A percentile compares a stretch with the other conserved stretches of the same genome.
Conservation (phyloP, 1,140 invertebrate species). For the Ceratina japonica region DNA sequence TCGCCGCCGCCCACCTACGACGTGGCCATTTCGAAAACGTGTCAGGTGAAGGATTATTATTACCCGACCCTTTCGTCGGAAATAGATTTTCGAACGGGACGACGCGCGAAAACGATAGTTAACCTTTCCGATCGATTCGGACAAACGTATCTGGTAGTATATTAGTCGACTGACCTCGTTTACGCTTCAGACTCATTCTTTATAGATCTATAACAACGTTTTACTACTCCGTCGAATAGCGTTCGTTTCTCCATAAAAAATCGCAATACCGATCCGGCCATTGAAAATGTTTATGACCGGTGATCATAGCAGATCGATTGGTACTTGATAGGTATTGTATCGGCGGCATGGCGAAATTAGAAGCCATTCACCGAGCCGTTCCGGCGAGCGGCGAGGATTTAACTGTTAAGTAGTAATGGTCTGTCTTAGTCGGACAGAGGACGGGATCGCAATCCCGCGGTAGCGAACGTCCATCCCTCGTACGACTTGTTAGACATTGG, state of each 20-base stretch:
- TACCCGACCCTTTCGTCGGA: not conserved
- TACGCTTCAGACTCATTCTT: too few relatives aligned
- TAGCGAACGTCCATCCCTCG: not conserved
- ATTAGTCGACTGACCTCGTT: too few relatives aligned
- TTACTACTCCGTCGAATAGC: too few relatives aligned
- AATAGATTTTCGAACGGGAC: not conserved
- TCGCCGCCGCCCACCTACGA: conserved; percentile 78
- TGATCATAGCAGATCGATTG: too few relatives aligned
- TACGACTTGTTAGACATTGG: conserved; percentile 2
- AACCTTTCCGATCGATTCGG: not conserved
- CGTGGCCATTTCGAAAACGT: conserved; percentile 74
- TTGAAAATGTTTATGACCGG: not conserved
- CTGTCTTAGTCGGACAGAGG: not conserved
- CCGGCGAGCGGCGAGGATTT: not conserved
- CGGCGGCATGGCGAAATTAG: not conserved
- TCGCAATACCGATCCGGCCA: not conserved
- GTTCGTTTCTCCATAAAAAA: too few relatives aligned
- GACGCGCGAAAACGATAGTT: not conserved
- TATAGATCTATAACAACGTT: too few relatives aligned
- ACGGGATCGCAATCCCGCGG: not conserved
- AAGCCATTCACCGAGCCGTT: not conserved
- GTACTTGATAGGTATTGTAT: not conserved
- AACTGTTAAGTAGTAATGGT: conserved; percentile 13
- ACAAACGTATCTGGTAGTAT: too few relatives aligned
- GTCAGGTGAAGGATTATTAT: conserved; percentile 68